A percentile compares a stretch with the other conserved stretches of the same genome.
phyloP scores from a whole-genome alignment of 92 coral and sea anemone species.

The Epizoanthus rinbou region DNA sequence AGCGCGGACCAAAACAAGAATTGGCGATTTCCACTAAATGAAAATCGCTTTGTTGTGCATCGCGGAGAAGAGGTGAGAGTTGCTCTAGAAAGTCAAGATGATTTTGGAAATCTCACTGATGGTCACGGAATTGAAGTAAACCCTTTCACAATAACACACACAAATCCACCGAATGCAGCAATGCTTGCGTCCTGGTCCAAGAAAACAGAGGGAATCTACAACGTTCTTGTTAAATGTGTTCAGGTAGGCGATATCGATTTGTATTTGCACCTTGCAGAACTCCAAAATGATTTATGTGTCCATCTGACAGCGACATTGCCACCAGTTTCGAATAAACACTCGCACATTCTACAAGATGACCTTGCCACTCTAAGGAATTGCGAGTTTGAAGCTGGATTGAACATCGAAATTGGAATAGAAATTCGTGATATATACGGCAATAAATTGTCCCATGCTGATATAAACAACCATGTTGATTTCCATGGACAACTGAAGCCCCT shows the following conservation, averaged over 20 bases:
- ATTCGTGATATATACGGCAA: too few species aligned
- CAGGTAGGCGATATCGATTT: background rate
- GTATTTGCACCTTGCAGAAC: background rate
- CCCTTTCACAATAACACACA: background rate
- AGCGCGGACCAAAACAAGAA: background rate
- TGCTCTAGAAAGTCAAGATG: background rate
- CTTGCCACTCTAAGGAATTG: too few species aligned
- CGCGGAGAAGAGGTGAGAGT: background rate
- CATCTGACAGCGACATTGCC: too few species aligned
- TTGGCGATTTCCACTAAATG: background rate
- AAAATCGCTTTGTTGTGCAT: background rate
- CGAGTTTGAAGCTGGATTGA: too few species aligned
- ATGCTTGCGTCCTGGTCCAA: background rate
- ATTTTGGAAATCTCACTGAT: background rate
- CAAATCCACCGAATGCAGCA: constrained; percentile 5
- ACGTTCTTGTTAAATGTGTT: background rate
- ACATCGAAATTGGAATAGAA: too few species aligned
- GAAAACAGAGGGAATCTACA: background rate
- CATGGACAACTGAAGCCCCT: too few species aligned
- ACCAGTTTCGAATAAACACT: too few species aligned
- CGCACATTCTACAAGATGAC: too few species aligned
- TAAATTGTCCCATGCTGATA: too few species aligned
- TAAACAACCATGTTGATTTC: too few species aligned
- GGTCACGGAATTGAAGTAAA: background rate
- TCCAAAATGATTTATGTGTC: background rate